Base-by-base conservation (phyloP, 2,888 invertebrate species). In the Pristionchus fissidentatus region DNA sequence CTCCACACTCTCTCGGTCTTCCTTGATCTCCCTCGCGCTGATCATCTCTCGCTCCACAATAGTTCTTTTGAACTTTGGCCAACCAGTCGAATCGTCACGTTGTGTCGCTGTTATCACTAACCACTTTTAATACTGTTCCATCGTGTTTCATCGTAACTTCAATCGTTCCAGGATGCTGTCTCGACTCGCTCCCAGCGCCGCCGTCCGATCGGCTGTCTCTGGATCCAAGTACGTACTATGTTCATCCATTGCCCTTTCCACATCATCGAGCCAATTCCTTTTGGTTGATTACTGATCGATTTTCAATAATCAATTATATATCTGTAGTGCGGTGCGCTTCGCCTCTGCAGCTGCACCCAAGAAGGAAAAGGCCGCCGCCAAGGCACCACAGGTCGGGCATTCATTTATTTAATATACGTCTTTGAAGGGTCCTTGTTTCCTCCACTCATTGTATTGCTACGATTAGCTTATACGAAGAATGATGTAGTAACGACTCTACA, bases 341-440 rank as follows among this genome's bases (percentile, higher is more conserved):
- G 70, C 83, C 38, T 83, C 70, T 3, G 82, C 82, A 1, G 83
- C 83, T 22, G 52, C 83, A 3, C n/a, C n/a, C 26, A 83, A 83
- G 55, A 55, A 83, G 43, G 73, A 70, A n/a, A 70, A 83, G 81
- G 29, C 62, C 1, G n/a, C 41, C 13, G 7, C 55, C 4, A 57
- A 38, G 35, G 55, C 38, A 35, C n/a, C n/a, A n/a, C n/a, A n/a
- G n/a, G n/a, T n/a, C n/a, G 73, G n/a, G n/a, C n/a, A n/a, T n/a
- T n/a, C n/a, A n/a, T n/a, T n/a, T n/a, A n/a, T n/a, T n/a, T n/a
- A n/a, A n/a, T n/a, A n/a, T n/a, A n/a, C n/a, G n/a, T n/a, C n/a
- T n/a, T n/a, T n/a, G n/a, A n/a, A n/a, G n/a, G n/a, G n/a, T n/a
- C n/a, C n/a, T n/a, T n/a, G n/a, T n/a, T n/a, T n/a, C n/a, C n/a